phyloP scores from a whole-genome alignment of 1,140 invertebrate species.

The Drosophila pallidifrons region DNA sequence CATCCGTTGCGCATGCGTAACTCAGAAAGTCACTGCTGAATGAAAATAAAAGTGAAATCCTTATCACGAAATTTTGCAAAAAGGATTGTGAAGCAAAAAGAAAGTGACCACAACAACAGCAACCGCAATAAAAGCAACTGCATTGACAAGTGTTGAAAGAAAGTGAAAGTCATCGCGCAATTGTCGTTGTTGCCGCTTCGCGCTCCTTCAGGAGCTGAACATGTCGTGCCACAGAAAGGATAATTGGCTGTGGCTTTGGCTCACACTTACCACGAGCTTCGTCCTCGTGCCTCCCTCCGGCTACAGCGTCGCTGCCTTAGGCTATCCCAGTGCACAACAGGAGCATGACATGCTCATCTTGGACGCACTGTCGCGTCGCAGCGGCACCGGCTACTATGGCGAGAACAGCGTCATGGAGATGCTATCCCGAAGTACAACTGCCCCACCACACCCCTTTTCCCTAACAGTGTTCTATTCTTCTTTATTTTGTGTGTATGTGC shows the following conservation, averaged over 20 bases:
- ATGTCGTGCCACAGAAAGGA: slow-evolving; percentile 66
- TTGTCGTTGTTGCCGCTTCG: neutral
- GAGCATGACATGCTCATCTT: slow-evolving; percentile 90
- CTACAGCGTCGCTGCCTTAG: slow-evolving; percentile 19
- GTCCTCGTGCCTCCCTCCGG: neutral
- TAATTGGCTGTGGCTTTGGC: slow-evolving; percentile 73
- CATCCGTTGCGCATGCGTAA: slow-evolving; percentile 64
- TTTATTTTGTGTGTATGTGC: slow-evolving; percentile 11
- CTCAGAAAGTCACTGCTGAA: slow-evolving; percentile 46
- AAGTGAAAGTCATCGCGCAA: slow-evolving; percentile 66
- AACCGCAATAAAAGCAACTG: slow-evolving; percentile 30
- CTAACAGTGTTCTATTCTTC: neutral
- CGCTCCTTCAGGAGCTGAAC: slow-evolving; percentile 40
- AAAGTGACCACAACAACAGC: slow-evolving; percentile 57
- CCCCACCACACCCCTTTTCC: neutral
- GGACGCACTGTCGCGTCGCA: slow-evolving; percentile 89
- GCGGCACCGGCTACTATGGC: slow-evolving; percentile 86
- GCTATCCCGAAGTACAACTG: slow-evolving; percentile 90
- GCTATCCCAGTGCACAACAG: slow-evolving; percentile 87
- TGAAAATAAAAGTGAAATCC: slow-evolving; percentile 81
- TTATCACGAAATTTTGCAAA: slow-evolving; percentile 26
- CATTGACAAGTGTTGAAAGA: slow-evolving; percentile 36
- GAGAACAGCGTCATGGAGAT: slow-evolving; percentile 92
- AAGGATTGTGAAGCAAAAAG: slow-evolving; percentile 54
- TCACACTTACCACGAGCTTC: slow-evolving; percentile 8